A percentile compares a stretch with the other conserved stretches of the same genome.
Conservation (phyloP, 2,113 vertebrate species). For the Tragelaphus scriptus region DNA sequence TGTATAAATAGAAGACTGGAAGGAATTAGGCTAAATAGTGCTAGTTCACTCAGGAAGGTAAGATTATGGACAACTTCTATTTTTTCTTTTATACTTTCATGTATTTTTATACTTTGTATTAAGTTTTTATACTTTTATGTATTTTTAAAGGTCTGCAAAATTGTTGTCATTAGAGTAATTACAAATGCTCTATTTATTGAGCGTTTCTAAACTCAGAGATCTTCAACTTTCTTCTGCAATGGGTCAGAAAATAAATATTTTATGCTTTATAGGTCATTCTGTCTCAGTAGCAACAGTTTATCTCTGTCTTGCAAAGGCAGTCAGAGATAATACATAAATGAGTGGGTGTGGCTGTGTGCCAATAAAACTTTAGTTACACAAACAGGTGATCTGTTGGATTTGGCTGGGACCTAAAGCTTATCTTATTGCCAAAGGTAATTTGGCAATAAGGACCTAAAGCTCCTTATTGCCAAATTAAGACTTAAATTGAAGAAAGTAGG, state of each 20-base stretch:
- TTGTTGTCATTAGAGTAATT: neutral
- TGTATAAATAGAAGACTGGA: neutral
- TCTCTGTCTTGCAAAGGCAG: neutral
- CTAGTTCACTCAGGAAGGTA: neutral
- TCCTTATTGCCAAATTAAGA: too few species aligned
- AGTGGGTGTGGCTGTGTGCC: neutral
- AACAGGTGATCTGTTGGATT: too few species aligned
- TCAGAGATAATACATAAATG: neutral
- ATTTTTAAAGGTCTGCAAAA: neutral
- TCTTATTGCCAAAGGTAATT: too few species aligned
- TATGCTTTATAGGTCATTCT: neutral
- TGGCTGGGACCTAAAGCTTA: neutral
- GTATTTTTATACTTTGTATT: neutral
- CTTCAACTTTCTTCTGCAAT: neutral
- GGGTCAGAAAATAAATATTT: neutral
- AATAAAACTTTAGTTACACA: neutral
- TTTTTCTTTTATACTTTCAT: neutral
- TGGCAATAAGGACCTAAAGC: too few species aligned
- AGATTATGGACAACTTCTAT: neutral
- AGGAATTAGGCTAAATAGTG: neutral
- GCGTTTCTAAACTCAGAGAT: neutral
- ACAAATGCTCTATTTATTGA: neutral
- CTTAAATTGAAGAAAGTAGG: too few species aligned
- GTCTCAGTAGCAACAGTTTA: neutral
- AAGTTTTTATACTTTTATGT: neutral